A percentile compares a stretch with the other conserved stretches of the same genome.
phyloP scores from a whole-genome alignment of 2,888 invertebrate species.

The Plebejus melissa region DNA sequence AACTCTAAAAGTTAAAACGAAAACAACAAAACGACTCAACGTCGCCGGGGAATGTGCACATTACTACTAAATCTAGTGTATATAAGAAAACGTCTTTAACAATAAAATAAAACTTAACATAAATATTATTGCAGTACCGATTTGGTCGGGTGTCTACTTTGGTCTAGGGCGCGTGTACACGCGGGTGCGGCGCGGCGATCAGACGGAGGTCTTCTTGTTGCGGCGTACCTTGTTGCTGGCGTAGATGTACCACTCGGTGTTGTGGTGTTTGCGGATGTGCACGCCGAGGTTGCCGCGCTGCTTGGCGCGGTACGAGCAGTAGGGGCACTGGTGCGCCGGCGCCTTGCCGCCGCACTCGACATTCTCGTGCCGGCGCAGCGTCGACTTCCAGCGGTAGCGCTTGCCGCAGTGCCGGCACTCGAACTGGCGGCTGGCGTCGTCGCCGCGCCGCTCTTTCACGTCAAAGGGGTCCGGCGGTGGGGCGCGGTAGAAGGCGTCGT shows the following conservation, averaged over 20 bases:
- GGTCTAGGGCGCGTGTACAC: conserved; percentile 50
- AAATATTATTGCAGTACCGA: conserved; percentile 75
- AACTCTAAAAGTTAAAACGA: conserved; percentile 62
- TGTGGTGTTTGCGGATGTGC: conserved; percentile 89
- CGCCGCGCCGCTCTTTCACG: conserved; percentile 53
- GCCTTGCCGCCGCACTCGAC: conserved; percentile 92
- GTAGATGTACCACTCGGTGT: conserved; percentile 74
- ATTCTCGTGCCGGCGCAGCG: conserved; percentile 88
- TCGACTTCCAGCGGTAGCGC: conserved; percentile 92
- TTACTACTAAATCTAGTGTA: conserved; percentile 69
- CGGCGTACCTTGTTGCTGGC: conserved; percentile 71
- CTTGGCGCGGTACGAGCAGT: conserved; percentile 88
- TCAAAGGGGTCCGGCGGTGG: conserved; percentile 48
- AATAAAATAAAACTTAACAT: conserved; percentile 55
- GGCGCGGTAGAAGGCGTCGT: conserved; percentile 53
- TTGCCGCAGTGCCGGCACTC: conserved; percentile 91
- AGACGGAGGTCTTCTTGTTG: conserved; percentile 63
- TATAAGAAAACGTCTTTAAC: conserved; percentile 65
- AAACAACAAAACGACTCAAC: conserved; percentile 71
- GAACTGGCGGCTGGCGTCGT: conserved; percentile 81
- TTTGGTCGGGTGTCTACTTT: conserved; percentile 77
- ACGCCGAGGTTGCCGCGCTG: conserved; percentile 90
- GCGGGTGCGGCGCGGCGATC: conserved; percentile 34
- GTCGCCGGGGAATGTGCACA: conserved; percentile 75
- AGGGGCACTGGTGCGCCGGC: conserved; percentile 88